phyloP scores from a whole-genome alignment of 2,888 invertebrate species.

The Drosophila cognata region DNA sequence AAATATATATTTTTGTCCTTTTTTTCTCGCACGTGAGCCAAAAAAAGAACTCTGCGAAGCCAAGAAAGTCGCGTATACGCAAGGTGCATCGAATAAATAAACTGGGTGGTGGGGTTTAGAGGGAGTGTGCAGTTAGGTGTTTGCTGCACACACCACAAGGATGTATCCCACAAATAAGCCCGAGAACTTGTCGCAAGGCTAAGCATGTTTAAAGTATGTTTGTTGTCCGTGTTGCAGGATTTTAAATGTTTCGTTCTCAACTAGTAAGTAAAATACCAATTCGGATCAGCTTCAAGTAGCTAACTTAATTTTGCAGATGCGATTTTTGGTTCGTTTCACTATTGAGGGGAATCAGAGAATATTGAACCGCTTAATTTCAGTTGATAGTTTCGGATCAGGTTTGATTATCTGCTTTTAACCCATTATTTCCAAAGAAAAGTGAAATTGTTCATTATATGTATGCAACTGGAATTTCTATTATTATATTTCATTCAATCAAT shows the following conservation, averaged over 20 bases:
- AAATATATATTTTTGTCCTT: constrained; percentile 28
- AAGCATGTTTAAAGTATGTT: not conserved
- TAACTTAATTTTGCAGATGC: not conserved
- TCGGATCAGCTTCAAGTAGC: not conserved
- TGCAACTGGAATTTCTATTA: not conserved
- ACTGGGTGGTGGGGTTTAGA: accelerated
- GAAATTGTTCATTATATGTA: not conserved
- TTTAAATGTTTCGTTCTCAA: not conserved
- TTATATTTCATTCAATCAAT: not conserved
- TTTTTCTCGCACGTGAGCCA: constrained; percentile 23
- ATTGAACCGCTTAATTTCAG: not conserved
- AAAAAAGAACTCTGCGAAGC: constrained; percentile 13
- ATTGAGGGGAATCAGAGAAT: not conserved
- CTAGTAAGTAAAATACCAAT: not conserved
- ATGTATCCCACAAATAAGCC: not conserved
- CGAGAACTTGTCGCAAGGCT: not conserved
- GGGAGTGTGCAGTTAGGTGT: too few species aligned
- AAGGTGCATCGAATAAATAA: constrained; percentile 14
- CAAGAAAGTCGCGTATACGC: constrained; percentile 45
- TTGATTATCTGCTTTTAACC: not conserved
- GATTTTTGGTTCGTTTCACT: not conserved
- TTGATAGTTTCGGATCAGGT: not conserved
- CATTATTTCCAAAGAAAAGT: not conserved
- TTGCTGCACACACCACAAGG: not conserved
- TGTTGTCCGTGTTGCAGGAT: not conserved